Base-by-base conservation (phyloP, 2,888 invertebrate genomes). In the Norana najaformis region DNA sequence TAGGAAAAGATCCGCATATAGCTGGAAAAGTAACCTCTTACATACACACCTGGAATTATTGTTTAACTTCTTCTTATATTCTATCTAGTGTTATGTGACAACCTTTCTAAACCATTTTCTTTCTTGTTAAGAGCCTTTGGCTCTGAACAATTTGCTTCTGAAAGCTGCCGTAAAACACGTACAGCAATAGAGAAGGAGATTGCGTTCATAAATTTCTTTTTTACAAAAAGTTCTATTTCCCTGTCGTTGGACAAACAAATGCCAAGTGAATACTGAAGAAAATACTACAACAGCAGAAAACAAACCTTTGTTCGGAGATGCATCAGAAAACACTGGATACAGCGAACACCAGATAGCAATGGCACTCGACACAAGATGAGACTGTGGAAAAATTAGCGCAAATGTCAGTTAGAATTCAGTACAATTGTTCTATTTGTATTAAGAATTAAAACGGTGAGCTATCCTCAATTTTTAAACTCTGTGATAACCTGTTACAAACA, bases 341-440 rank as follows among this genome's bases (percentile, higher is more conserved):
- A 94, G 88, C 0, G 93, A 92, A 16, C 92, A 92, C 93, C 93
- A 94, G 18, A 94, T 91, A 34, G 92, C 92, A 36, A 94, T 90
- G 91, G 94, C 94, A 85, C 93, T 93, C 36, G 92, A 91, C n/a
- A 93, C 91, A 18, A 93, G 85, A 88, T 91, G 89, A 34, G 91
- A 91, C 94, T 94, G 92, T 39, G 92, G 92, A 89, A 38, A 69
- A 20, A 90, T n/a, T 47, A 85, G 35, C 1, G 18, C 85, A 85
- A 36, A 85, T 85, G 36, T 36, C 8, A 85, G 35, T 20, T 35
- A 85, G 36, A 35, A 85, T 35, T 4, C 30, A n/a, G 69, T 8
- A 69, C 30, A 69, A 69, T 69, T n/a, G n/a, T n/a, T n/a, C 8
- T n/a, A 8, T n/a, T 13, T 11, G 69, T n/a, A n/a, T 69, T 69